Conservation (phyloP, 2,888 invertebrate species). For the Andrena hattorfiana region DNA sequence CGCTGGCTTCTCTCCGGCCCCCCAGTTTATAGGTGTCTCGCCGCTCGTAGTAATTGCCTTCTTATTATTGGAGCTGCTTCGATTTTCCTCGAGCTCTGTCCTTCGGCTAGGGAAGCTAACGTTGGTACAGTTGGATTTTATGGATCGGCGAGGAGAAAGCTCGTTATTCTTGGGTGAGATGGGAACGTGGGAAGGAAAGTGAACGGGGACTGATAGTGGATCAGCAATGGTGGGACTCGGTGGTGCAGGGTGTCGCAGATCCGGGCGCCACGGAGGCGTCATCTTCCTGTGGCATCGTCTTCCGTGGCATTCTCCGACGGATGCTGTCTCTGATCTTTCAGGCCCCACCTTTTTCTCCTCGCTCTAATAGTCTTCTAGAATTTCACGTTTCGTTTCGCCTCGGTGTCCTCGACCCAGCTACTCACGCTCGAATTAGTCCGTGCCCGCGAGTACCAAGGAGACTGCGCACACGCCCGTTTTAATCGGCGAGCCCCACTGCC, state of each 20-base stretch:
- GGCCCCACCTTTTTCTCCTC: constrained; percentile 40
- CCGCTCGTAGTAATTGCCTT: constrained; percentile 70
- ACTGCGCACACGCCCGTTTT: constrained; percentile 1
- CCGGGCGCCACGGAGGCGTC: constrained; percentile 82
- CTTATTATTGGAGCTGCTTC: constrained; percentile 47
- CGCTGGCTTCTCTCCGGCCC: constrained; percentile 25
- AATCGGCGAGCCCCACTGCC: constrained; percentile 10
- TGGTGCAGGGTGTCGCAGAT: constrained; percentile 64
- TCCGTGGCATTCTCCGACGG: constrained; percentile 56
- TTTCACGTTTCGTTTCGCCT: constrained; percentile 75
- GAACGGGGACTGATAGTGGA: constrained; percentile 38
- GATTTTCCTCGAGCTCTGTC: neutral
- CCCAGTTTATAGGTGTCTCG: constrained; percentile 73
- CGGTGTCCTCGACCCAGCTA: constrained; percentile 41
- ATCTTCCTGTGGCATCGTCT: constrained; percentile 82
- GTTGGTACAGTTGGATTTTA: neutral
- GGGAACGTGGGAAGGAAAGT: constrained; percentile 7
- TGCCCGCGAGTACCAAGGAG: constrained; percentile 31
- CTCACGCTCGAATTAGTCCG: constrained; percentile 60
- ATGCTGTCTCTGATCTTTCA: constrained; percentile 33
- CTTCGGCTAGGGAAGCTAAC: neutral
- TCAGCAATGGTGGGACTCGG: constrained; percentile 64
- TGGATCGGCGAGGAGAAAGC: constrained; percentile 16
- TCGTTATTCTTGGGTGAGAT: neutral
- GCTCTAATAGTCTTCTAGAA: constrained; percentile 64